Evolutionary conservation across 2,113 vertebrate genomes (phyloP).

Genomic region (Chelonoidis abingdonii): DNA sequence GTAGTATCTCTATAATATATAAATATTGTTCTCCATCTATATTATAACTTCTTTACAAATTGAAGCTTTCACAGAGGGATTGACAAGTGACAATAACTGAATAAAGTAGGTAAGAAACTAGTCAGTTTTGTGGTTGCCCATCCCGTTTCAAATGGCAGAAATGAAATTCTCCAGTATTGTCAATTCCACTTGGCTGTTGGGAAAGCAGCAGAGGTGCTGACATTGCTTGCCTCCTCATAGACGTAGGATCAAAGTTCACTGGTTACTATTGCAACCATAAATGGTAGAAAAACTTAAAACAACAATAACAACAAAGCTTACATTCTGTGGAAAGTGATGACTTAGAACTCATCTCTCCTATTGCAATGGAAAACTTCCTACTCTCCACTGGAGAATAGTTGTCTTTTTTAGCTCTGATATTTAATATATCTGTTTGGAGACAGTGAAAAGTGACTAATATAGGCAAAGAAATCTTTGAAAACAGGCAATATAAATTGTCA

Average conservation of each 20-base stretch:
- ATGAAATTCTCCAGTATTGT: neutral
- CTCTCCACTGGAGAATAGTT: neutral
- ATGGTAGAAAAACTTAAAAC: neutral
- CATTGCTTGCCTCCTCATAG: accelerated
- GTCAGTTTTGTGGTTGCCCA: neutral
- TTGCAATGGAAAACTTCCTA: neutral
- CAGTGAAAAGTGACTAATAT: neutral
- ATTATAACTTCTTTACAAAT: neutral
- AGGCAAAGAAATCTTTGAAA: neutral
- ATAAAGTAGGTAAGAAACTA: neutral
- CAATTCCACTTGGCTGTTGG: neutral
- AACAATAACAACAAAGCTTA: neutral
- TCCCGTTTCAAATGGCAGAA: neutral
- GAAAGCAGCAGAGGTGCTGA: neutral
- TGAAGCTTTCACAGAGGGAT: neutral
- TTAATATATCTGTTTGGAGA: neutral
- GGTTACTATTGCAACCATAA: neutral
- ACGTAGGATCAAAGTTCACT: neutral
- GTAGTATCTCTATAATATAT: neutral
- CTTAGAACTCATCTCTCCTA: neutral
- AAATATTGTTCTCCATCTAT: neutral
- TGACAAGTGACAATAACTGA: too few relatives aligned
- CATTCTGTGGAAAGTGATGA: neutral
- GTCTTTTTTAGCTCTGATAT: neutral
- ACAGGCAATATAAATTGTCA: neutral